Evolutionary conservation across 2,888 invertebrate genomes (phyloP).

Genomic region (Tenthredo notha): DNA sequence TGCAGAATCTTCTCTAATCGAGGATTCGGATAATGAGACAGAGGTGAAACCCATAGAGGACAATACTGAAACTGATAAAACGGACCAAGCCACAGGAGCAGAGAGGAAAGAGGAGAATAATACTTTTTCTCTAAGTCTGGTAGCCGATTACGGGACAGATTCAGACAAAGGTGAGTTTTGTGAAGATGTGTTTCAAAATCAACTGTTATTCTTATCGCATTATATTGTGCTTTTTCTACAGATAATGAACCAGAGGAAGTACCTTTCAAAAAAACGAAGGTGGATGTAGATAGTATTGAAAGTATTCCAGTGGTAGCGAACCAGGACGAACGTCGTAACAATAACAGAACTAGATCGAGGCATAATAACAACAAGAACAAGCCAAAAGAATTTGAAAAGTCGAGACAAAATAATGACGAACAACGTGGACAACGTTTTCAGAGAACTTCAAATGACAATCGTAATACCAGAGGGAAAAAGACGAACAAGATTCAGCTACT

Average conservation of each 20-base stretch:
- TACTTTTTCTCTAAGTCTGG: slow-evolving; percentile 63
- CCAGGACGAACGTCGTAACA: slow-evolving; percentile 25
- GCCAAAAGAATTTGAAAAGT: slow-evolving; percentile 36
- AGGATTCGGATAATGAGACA: slow-evolving; percentile 38
- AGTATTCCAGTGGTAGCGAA: background rate
- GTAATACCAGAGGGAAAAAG: background rate
- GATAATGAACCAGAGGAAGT: slow-evolving; percentile 70
- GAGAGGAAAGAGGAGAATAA: background rate
- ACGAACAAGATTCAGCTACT: slow-evolving; percentile 77
- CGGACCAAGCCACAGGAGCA: slow-evolving; percentile 59
- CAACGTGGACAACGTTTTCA: slow-evolving; percentile 30
- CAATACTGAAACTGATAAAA: slow-evolving; percentile 77
- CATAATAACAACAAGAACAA: slow-evolving; percentile 29
- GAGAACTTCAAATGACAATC: background rate
- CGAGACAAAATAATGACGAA: slow-evolving; percentile 42
- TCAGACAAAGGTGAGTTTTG: slow-evolving; percentile 68
- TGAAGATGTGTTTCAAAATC: background rate
- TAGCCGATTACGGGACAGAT: slow-evolving; percentile 72
- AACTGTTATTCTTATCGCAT: background rate
- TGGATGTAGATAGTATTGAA: slow-evolving; percentile 44
- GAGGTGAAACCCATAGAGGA: slow-evolving; percentile 17
- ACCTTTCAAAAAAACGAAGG: slow-evolving; percentile 68
- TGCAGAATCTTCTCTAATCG: slow-evolving; percentile 64
- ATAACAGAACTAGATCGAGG: slow-evolving; percentile 4
- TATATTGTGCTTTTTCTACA: slow-evolving; percentile 57